Base-by-base conservation (phyloP, 2,797 vertebrate genomes). In the Amazonetta brasiliensis region DNA sequence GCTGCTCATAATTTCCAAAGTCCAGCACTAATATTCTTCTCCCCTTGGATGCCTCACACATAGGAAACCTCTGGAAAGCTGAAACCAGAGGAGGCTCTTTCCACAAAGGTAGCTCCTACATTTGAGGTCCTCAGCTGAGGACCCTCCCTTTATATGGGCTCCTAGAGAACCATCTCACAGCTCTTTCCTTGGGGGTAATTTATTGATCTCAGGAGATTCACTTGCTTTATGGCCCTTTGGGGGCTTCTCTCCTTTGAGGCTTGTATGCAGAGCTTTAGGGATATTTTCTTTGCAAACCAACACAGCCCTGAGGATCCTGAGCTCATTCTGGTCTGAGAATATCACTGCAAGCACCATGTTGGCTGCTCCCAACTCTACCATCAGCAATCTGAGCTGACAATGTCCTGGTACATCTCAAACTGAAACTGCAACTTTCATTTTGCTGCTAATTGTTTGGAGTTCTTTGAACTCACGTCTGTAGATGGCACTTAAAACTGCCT, bases 391-490 rank as follows among this genome's bases (percentile, higher is more conserved):
- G 12, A 85, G 73, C 3, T 71, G 84, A n/a, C 35, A 69, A n/a
- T 1, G 5, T 78, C 88, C 95, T 54, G 86, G 4, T 23, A 68
- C 74, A 91, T 41, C 86, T 89, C 78, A 37, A 59, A 59, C 84
- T 20, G 2, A 75, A 90, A 23, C 75, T 8, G 41, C 77, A 93
- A 84, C 69, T 90, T 97, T 58, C 92, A 60, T 84, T 94, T 73
- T 50, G 50, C 85, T 84, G 87, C 76, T 94, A 90, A 92, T 97
- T 95, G 84, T 96, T 96, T 44, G 96, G 92, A 84, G 83, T 92
- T 89, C 94, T 97, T 94, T 97, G 97, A 95, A 96, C 96, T 97
- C 93, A 67, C 30, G 81, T 95, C 89, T 92, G 82, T 4, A 68
- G 90, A 94, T 96, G 80, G 91, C 95, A 84, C 96, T 94, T 89